These are phyloP conservation scores for Asobara japonica DNA, from an alignment of 1,140 invertebrate genomes.

Conservation along the genomic window DNA sequence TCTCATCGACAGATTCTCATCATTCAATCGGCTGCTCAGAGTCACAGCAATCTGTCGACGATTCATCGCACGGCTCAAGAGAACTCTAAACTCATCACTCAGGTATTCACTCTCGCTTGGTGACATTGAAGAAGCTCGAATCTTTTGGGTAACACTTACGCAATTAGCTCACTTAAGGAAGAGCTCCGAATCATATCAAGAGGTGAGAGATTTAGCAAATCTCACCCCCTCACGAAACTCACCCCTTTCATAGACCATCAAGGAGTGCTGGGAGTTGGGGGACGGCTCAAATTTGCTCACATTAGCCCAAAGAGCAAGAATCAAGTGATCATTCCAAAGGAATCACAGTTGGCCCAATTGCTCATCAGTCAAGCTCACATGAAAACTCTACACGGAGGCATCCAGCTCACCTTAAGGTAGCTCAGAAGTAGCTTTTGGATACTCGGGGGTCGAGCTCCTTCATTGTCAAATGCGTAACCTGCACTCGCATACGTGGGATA, in stretches of 20 bases:
- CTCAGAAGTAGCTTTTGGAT: constrained; percentile 46
- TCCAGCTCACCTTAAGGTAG: constrained; percentile 39
- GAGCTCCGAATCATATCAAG: background rate
- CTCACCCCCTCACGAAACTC: background rate
- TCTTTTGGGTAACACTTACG: background rate
- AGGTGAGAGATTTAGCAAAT: background rate
- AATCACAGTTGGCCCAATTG: constrained; percentile 32
- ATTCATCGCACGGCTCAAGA: too few species aligned
- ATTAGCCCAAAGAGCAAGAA: constrained; percentile 25
- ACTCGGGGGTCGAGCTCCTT: constrained; percentile 25
- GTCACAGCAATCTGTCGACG: background rate
- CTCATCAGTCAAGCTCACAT: constrained; percentile 47
- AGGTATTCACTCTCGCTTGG: too few species aligned
- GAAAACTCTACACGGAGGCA: constrained; percentile 45
- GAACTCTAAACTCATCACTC: too few species aligned
- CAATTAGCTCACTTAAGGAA: background rate
- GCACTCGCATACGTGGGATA: constrained; percentile 3
- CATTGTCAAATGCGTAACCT: constrained; percentile 41
- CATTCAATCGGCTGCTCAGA: background rate
- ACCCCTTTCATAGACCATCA: background rate
- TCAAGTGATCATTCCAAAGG: constrained; percentile 44
- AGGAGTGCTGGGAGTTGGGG: background rate
- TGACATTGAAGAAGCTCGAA: background rate
- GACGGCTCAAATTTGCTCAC: constrained; percentile 10
- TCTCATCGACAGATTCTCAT: background rate